Conservation (phyloP, 2,113 vertebrate species). For the Motacilla tschutschensis region DNA sequence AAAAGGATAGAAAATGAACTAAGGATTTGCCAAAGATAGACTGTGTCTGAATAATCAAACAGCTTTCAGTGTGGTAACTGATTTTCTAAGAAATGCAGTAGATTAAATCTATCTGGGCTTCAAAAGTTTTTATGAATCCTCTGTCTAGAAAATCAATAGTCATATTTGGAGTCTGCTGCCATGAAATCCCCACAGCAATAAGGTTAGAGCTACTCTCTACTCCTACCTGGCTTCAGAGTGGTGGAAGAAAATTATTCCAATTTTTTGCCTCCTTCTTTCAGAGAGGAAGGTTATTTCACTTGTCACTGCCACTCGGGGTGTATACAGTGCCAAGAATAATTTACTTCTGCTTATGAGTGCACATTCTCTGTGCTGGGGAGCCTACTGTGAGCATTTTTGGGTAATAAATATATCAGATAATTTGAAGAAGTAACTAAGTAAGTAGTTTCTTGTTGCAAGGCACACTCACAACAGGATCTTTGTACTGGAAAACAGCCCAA, state of each 20-base stretch:
- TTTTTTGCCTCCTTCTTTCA: neutral
- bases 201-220: neutral
- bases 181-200: neutral
- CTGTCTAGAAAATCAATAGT: constrained; percentile 14
- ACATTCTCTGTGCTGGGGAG: accelerated
- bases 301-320: neutral
- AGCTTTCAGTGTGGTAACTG: neutral
- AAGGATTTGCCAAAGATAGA: constrained; percentile 1
- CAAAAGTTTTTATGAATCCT: neutral
- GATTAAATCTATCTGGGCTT: constrained; percentile 21
- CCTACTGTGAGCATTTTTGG: neutral
- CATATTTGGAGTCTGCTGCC: neutral
- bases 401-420: neutral
- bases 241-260: neutral
- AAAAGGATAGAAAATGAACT: neutral
- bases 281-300: neutral
- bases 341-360: neutral
- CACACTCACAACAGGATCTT: neutral
- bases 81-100: constrained; percentile 5
- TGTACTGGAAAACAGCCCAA: too few species aligned
- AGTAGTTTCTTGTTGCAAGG: neutral
- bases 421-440: neutral
- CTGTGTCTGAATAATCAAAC: constrained; percentile 17
- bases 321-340: neutral
- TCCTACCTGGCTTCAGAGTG: neutral